Base-by-base conservation (phyloP, 2,797 vertebrate genomes). In the Borostomias antarcticus region DNA sequence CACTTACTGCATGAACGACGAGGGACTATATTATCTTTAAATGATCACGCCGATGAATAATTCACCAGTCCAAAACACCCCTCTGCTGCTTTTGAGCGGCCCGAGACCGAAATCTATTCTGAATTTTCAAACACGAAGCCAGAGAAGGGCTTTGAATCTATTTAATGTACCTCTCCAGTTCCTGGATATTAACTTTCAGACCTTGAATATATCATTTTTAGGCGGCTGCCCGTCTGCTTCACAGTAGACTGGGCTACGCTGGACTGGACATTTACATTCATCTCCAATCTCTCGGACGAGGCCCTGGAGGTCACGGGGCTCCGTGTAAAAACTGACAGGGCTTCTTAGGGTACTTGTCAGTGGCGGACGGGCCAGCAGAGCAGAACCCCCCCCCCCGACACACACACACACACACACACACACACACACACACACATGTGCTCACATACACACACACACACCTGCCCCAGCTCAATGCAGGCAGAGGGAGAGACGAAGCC, bases 341-440 rank as follows among this genome's bases (percentile, higher is more conserved):
- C 72, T 83, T 82, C 82, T 86, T 77, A 83, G 78, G 79, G 72
- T 69, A 72, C 72, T 76, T 83, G 88, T 88, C 88, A 83, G 84
- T 83, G 71, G 83, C 73, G 73, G 71, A 81, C 56, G 71, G n/a
- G 40, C 40, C n/a, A 17, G 79, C 76, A 72, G 73, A 82, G 79
- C 71, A 73, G 81, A 80, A 45, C 19, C 50, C 23, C 21, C 4
- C 9, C 50, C 26, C 5, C 10, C 1, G 11, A 29, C 40, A 53
- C 25, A 74, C 40, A 43, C 40, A 17, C 13, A n/a, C 40, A 5
- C 40, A n/a, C 28, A 51, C 56, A 33, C 53, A 54, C 19, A 15
- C 28, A 56, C 52, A 32, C 52, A 54, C 28, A 30, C 28, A 23
- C 2, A 21, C n/a, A 50, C 15, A 10, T 21, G 23, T 19, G 7